Evolutionary conservation across 2,888 invertebrate species (phyloP).

Genomic region (Hydraecia micacea): DNA sequence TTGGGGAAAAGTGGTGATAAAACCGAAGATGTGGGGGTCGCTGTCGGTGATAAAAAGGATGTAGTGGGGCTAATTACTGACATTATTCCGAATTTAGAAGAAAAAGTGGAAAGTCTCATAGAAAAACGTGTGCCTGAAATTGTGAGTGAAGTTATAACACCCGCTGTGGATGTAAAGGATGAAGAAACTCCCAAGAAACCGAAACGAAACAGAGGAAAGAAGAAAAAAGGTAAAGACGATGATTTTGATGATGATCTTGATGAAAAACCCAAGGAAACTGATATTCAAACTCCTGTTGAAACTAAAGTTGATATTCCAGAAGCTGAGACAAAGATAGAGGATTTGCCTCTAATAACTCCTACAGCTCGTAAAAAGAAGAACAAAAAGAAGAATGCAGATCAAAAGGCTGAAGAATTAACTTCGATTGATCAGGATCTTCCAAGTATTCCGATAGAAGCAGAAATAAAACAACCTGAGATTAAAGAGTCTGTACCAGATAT

Average conservation of each 20-base stretch:
- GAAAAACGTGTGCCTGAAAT: constrained; percentile 63
- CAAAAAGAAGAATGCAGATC: constrained; percentile 76
- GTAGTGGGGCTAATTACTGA: constrained; percentile 60
- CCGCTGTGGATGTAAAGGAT: constrained; percentile 64
- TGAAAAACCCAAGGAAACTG: constrained; percentile 43
- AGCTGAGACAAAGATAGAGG: constrained; percentile 32
- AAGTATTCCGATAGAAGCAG: constrained; percentile 21
- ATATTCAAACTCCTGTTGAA: constrained; percentile 13
- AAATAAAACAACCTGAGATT: constrained; percentile 38
- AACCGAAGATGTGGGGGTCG: constrained; percentile 31
- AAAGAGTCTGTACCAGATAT: constrained; percentile 20
- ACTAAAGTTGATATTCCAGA: constrained; percentile 34
- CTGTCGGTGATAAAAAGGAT: constrained; percentile 35
- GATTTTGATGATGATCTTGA: constrained; percentile 63
- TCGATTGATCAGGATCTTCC: constrained; percentile 30
- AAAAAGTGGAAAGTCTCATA: constrained; percentile 57
- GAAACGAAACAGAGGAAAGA: constrained; percentile 85
- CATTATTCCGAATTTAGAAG: constrained; percentile 58
- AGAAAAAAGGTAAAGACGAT: constrained; percentile 77
- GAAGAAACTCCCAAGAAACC: constrained; percentile 84
- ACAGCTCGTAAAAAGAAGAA: constrained; percentile 84
- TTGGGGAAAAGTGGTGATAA: constrained; percentile 42
- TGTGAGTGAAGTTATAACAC: constrained; percentile 67
- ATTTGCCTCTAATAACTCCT: constrained; percentile 66
- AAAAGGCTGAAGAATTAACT: constrained; percentile 51